Base-by-base conservation (phyloP, 2,797 vertebrate genomes). In the Coreius guichenoti region DNA sequence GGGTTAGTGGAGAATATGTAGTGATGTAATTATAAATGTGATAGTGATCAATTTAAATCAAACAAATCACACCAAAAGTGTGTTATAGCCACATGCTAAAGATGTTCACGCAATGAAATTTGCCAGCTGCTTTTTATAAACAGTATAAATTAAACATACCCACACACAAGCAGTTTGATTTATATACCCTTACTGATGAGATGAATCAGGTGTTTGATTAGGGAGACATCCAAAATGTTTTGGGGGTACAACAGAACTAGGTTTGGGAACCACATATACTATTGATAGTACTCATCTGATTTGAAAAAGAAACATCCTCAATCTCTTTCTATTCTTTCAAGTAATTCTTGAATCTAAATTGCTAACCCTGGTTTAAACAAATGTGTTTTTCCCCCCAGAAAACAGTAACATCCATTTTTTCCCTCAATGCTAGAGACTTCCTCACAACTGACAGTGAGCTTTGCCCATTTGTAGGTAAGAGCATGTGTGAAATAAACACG, bases 31-130 rank as follows among this genome's bases (percentile, higher is more conserved):
- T 7, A 65, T 65, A 65, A 65, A 65, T 31, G 12, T 29, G 8
- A 36, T 31, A 23, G 78, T 49, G 13, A 26, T 56, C 13, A 36
- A 76, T n/a, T 56, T 76, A 7, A 54, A 54, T n/a, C 1, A 76
- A 56, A 56, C 33, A 61, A 43, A 56, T 81, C 31, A n/a, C 13
- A 36, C 14, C 13, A 67, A 31, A 33, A 21, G 8, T 45, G 36
- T 68, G 11, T 54, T 56, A 19, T 51, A 29, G 31, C 47, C 47
- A 43, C 23, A 39, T 68, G 31, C 65, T 70, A 81, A 58, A 58
- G n/a, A 56, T 81, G 19, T 81, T n/a, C 68, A 72, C 56, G 33
- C 36, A 58, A 29, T 45, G 4, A 79, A 45, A 26, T 65, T 17
- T 61, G 36, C n/a, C 23, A 63, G 36, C 36, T 43, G 56, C 0